phyloP scores from a whole-genome alignment of 2,888 invertebrate species.

The Coecobrya sp. region DNA sequence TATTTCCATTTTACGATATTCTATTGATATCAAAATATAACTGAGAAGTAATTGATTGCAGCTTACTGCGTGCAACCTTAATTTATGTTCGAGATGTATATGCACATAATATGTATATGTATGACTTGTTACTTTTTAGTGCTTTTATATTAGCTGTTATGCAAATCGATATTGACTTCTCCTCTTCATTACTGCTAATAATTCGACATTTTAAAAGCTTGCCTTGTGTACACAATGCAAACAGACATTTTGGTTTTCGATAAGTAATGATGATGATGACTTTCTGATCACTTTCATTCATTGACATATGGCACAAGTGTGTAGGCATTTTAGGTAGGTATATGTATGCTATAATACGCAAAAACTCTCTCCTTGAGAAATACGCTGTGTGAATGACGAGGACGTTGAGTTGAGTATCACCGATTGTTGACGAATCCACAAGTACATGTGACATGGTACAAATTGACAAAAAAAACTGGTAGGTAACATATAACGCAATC shows the following conservation, averaged over 20 bases:
- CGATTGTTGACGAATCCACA: conserved; percentile 15
- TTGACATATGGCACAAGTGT: conserved; percentile 22
- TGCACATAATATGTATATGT: neutral
- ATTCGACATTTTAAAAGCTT: conserved; percentile 62
- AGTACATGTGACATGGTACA: conserved; percentile 49
- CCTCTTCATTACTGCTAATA: conserved; percentile 59
- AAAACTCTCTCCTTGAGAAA: conserved; percentile 73
- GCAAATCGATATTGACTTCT: conserved; percentile 23
- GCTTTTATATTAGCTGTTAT: neutral
- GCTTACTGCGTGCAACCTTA: no score
- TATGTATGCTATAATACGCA: neutral
- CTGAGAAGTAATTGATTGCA: neutral
- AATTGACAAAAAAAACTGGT: conserved; percentile 64
- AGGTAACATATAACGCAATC: neutral
- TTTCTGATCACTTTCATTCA: conserved; percentile 74
- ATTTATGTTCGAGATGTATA: no score
- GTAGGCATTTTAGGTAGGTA: neutral
- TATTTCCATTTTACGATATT: conserved; percentile 17
- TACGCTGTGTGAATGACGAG: conserved; percentile 36
- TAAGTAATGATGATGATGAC: conserved; percentile 34
- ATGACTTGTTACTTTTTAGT: conserved; percentile 11
- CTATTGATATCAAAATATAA: conserved; percentile 10
- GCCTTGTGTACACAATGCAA: conserved; percentile 36
- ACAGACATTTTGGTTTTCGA: neutral
- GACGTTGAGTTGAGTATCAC: conserved; percentile 27